phyloP scores from a whole-genome alignment of 2,797 vertebrate species.

The Cercopithecus petaurista region DNA sequence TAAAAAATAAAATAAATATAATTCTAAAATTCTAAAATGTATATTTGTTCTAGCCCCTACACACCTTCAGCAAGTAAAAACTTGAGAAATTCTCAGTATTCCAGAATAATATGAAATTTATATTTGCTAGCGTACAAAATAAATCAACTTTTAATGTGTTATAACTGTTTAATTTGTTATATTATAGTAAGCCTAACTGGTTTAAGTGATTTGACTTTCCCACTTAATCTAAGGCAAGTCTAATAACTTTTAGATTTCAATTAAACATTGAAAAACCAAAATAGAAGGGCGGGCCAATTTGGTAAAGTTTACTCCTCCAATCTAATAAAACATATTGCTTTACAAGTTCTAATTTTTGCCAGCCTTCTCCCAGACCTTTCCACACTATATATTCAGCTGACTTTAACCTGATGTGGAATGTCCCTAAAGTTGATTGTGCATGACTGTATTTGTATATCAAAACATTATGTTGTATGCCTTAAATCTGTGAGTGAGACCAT shows the following conservation, averaged over 20 bases:
- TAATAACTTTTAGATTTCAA: slow-evolving; percentile 27
- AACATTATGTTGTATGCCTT: neutral
- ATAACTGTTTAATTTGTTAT: neutral
- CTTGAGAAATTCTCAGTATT: neutral
- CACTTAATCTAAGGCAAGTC: neutral
- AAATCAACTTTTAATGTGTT: slow-evolving; percentile 9
- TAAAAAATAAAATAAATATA: neutral
- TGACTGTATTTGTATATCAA: neutral
- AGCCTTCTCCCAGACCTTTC: neutral
- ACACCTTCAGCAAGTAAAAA: slow-evolving; percentile 2
- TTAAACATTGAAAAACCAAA: slow-evolving; percentile 20
- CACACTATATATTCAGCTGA: neutral
- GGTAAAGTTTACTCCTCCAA: neutral
- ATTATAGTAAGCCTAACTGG: neutral
- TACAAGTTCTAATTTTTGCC: neutral
- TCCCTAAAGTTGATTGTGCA: neutral
- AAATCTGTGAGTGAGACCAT: neutral
- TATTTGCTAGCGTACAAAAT: neutral
- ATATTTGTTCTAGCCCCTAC: neutral
- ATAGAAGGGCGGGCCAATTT: neutral
- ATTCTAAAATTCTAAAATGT: slow-evolving; percentile 1
- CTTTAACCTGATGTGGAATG: neutral
- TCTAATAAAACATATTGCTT: neutral
- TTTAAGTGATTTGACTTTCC: neutral
- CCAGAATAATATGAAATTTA: neutral